Conservation (phyloP, 2,113 vertebrate species). For the Hydrolagus affinis region DNA sequence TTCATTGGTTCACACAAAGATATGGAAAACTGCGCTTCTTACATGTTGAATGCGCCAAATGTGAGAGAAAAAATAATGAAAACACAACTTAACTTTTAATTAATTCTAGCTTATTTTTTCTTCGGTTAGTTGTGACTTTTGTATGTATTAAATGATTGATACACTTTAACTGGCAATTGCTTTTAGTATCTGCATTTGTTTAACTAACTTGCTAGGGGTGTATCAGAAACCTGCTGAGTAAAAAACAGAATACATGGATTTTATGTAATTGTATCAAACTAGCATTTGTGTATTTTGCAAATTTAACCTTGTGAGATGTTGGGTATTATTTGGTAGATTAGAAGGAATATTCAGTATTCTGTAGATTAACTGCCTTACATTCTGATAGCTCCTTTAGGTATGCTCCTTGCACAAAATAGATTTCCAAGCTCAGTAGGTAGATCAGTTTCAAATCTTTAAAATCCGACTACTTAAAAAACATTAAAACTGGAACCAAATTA, state of each 20-base stretch:
- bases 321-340: slow-evolving; percentile 81
- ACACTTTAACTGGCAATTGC: slow-evolving; percentile 36
- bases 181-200: not conserved
- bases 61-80: not conserved
- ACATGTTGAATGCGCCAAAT: slow-evolving; percentile 7
- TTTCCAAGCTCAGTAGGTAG: slow-evolving; percentile 37
- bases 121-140: slow-evolving; percentile 18
- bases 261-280: slow-evolving; percentile 91
- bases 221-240: slow-evolving; percentile 70
- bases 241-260: slow-evolving; percentile 89
- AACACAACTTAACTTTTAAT: slow-evolving; percentile 28
- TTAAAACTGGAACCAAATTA: not conserved
- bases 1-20: not conserved
- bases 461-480: not conserved
- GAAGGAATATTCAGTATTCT: slow-evolving; percentile 83
- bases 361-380: slow-evolving; percentile 91
- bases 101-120: not conserved
- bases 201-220: slow-evolving; percentile 44
- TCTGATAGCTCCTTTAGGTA: slow-evolving; percentile 63
- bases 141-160: slow-evolving; percentile 52
- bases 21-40: not conserved
- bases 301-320: slow-evolving; percentile 99
- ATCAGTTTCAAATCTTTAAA: not conserved
- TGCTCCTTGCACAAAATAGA: slow-evolving; percentile 64
- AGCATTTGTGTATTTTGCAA: slow-evolving; percentile 95